A percentile compares a stretch with the other conserved stretches of the same genome.
Conservation (phyloP, 2,888 invertebrate species). For the Oligia latruncula region DNA sequence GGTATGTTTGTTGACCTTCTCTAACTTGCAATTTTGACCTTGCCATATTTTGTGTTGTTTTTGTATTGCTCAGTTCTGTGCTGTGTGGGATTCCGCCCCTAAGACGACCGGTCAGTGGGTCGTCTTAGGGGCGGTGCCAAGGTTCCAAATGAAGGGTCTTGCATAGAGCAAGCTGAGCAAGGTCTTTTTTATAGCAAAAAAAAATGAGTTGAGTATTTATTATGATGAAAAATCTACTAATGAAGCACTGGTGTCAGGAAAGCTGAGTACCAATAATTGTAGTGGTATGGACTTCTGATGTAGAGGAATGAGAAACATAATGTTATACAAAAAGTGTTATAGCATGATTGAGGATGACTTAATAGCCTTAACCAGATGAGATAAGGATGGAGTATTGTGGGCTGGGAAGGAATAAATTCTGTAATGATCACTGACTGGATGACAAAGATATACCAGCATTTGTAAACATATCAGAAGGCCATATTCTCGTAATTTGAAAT, state of each 20-base stretch:
- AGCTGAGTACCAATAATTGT: not conserved
- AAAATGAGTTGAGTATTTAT: not conserved
- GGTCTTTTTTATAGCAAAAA: not conserved
- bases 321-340: not conserved
- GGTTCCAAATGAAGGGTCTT: slow-evolving; percentile 18
- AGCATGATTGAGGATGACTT: not conserved
- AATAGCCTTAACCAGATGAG: not conserved
- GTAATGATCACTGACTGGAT: not conserved
- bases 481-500: too few species aligned
- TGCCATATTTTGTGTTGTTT: slow-evolving; percentile 33
- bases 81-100: not conserved
- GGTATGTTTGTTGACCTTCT: slow-evolving; percentile 84
- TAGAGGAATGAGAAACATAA: not conserved
- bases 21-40: slow-evolving; percentile 49
- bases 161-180: not conserved
- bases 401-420: not conserved
- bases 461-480: not conserved
- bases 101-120: too few species aligned
- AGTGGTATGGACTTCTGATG: not conserved
- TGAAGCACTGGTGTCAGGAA: too few species aligned
- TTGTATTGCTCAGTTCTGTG: not conserved
- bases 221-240: not conserved
- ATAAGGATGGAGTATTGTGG: not conserved
- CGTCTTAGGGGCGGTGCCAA: too few species aligned
- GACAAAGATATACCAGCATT: not conserved